A percentile compares a stretch with the other conserved stretches of the same genome.
Evolutionary conservation across 2,113 vertebrate genomes (phyloP).

Genomic region (Lonchura striata): DNA sequence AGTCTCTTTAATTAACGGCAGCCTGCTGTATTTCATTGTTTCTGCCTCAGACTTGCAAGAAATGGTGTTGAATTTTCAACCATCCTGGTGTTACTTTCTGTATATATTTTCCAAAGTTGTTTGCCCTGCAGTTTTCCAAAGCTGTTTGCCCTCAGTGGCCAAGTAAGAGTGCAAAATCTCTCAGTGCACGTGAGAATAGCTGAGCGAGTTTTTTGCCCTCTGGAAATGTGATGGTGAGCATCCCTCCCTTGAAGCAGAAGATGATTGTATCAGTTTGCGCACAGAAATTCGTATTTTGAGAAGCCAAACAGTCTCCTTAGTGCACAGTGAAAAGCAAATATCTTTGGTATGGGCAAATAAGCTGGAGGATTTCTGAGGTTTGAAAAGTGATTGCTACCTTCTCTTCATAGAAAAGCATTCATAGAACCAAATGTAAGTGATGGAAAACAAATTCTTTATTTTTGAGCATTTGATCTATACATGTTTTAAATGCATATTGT

Average conservation of each 20-base stretch:
- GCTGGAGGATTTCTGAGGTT: neutral
- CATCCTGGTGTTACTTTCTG: constrained; percentile 14
- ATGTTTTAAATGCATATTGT: neutral
- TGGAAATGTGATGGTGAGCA: neutral
- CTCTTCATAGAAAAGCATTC: neutral
- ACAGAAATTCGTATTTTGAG: neutral
- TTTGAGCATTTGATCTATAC: neutral
- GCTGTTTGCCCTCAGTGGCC: neutral
- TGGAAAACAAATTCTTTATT: neutral
- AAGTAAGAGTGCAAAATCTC: neutral
- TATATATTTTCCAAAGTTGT: constrained; percentile 1
- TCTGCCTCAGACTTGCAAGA: neutral
- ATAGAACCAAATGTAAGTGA: neutral
- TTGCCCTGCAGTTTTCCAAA: neutral
- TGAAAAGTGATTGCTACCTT: neutral
- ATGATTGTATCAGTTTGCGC: neutral
- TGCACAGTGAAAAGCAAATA: neutral
- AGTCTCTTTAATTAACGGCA: constrained; percentile 24
- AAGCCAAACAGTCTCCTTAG: neutral
- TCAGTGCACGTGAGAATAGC: neutral
- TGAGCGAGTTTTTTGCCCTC: neutral
- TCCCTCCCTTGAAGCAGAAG: neutral
- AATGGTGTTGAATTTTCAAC: neutral
- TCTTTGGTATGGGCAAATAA: neutral
- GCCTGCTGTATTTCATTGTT: constrained; percentile 26